phyloP scores from a whole-genome alignment of 2,113 vertebrate genomes.

The Dasyornis broadbenti region DNA sequence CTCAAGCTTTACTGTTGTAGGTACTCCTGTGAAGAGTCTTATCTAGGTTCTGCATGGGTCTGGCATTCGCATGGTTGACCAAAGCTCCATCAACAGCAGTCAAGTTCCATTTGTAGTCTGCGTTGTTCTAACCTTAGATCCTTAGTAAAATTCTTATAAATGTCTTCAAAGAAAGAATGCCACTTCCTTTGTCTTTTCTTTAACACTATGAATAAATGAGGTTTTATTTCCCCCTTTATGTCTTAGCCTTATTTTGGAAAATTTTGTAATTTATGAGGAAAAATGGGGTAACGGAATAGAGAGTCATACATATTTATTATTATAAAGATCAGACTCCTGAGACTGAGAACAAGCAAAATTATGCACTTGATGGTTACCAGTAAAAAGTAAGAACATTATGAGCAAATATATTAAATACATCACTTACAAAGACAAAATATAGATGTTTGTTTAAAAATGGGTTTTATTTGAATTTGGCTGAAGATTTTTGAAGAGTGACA shows the following conservation, averaged over 20 bases:
- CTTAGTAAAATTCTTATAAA: neutral
- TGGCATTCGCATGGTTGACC: rapidly evolving
- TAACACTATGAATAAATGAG: neutral
- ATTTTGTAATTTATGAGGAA: neutral
- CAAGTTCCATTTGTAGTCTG: neutral
- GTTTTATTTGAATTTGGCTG: neutral
- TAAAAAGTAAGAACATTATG: neutral
- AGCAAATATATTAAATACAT: neutral
- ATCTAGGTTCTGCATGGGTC: neutral
- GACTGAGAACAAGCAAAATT: neutral
- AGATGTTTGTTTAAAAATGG: neutral
- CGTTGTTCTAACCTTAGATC: neutral
- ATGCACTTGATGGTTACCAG: neutral
- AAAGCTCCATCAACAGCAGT: neutral
- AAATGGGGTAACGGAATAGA: neutral
- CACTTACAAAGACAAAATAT: neutral
- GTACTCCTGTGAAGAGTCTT: neutral
- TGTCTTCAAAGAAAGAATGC: neutral
- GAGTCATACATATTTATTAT: neutral
- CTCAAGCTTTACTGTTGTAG: neutral
- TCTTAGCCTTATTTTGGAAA: neutral
- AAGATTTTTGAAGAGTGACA: neutral
- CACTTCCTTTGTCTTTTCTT: neutral
- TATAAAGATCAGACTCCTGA: neutral
- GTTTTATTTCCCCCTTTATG: neutral